phyloP scores from a whole-genome alignment of 2,113 vertebrate species.

The Engraulis encrasicolus region DNA sequence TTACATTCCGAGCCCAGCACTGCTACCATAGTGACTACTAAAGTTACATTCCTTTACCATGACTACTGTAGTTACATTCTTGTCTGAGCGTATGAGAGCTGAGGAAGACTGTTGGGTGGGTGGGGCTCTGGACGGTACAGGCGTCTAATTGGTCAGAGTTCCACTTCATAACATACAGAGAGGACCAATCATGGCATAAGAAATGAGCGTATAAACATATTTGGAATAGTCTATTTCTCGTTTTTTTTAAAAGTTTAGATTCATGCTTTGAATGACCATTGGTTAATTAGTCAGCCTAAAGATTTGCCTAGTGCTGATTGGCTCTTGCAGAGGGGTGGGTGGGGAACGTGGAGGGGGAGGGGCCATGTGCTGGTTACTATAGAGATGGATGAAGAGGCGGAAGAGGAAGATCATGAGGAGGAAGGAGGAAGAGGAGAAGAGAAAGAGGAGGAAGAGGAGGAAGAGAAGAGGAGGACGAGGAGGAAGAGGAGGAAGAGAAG shows the following conservation, averaged over 20 bases:
- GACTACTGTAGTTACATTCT: background rate
- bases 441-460: background rate
- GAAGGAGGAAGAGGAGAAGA: background rate
- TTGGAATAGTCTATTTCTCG: constrained; percentile 4
- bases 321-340: background rate
- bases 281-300: constrained; percentile 42
- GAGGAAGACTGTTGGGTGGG: background rate
- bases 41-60: background rate
- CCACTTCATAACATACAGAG: background rate
- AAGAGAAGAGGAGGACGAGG: too few species aligned
- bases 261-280: background rate
- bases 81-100: background rate
- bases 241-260: background rate
- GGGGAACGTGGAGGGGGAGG: background rate
- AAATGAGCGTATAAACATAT: background rate
- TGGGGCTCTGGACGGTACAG: background rate
- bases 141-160: background rate
- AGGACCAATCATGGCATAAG: background rate
- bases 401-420: background rate
- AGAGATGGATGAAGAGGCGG: too few species aligned
- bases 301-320: constrained; percentile 11
- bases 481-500: too few species aligned
- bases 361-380: background rate
- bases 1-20: background rate
- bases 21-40: background rate